These are phyloP conservation scores for Myathropa florea DNA, from an alignment of 2,888 invertebrate species.

Conservation along the genomic window DNA sequence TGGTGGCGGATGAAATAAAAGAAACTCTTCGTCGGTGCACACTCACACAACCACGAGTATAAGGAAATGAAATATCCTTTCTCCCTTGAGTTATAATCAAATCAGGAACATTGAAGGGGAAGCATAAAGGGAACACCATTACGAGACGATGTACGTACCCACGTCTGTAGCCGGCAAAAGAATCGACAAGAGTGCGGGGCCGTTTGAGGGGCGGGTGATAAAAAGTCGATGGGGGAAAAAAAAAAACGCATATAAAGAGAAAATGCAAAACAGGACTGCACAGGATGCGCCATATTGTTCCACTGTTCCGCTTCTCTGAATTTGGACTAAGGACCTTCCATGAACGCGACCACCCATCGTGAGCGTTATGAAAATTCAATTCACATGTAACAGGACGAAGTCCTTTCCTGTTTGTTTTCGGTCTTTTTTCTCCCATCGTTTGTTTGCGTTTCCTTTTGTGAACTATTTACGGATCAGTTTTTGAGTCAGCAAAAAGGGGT, in stretches of 20 bases:
- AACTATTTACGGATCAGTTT: constrained; percentile 13
- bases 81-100: constrained; percentile 28
- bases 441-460: not conserved
- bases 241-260: not conserved
- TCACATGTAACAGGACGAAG: constrained; percentile 16
- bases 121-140: not conserved
- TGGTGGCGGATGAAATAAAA: constrained; percentile 3
- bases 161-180: not conserved
- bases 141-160: not conserved
- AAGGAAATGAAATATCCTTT: constrained; percentile 2
- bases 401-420: not conserved
- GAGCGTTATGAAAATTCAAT: constrained; percentile 48
- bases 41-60: not conserved
- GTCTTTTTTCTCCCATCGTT: not conserved
- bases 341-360: constrained; percentile 2
- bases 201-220: too few relatives aligned
- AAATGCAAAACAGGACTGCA: constrained; percentile 25
- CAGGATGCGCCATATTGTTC: constrained; percentile 46
- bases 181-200: not conserved
- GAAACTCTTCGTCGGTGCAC: not conserved
- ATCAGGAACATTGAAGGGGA: constrained; percentile 5
- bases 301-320: constrained; percentile 37
- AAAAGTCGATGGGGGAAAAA: not conserved
- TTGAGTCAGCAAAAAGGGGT: not conserved
- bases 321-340: constrained; percentile 30